Evolutionary conservation across 2,113 vertebrate species (phyloP), one percentile per base, ranked within the genome.

Genomic region (Sarotherodon lohbergeri): DNA sequence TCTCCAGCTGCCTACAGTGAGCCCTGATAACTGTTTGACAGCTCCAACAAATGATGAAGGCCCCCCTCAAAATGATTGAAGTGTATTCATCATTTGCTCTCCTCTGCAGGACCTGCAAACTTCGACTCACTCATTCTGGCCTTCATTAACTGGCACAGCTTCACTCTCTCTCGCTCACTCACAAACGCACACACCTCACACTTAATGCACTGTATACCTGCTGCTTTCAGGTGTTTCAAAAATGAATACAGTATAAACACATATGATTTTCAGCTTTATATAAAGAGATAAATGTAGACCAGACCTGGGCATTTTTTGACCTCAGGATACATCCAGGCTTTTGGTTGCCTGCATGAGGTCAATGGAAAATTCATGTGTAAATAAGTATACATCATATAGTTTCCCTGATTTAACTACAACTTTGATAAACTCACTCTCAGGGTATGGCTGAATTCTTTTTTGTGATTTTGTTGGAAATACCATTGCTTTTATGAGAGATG

Each of bases 11-110:
- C 91, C 91, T 82, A 86, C 88, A 57, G 87, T 91, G 93, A 92
- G 93, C 87, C 88, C 86, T 89, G 93, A 94, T 94, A 85, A 90
- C 90, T 92, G 80, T 85, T 84, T 87, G 92, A 94, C 93, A 92
- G 93, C 80, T 91, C 78, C 80, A 78, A 86, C 90, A 93, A 93
- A 91, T 92, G 88, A 95, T 95, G 91, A 94, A 94, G 86, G 89
- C 88, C 87, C 86, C 90, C 90, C 91, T 81, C 52, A 32, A 81
- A 85, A 85, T 95, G 92, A 95, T 90, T 94, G 94, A 94, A 93
- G 92, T 78, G 73, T 89, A 92, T 91, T 94, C 94, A 94, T 92
- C 85, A 91, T 91, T 92, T 90, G 83, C 86, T 85, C 85, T 87
- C 16, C 36, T 88, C 82, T 73, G 68, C 86, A 86, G 17, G 46